These are phyloP conservation scores for Cremastobaeus sp. DNA, from an alignment of 2,888 invertebrate genomes.

Conservation along the genomic window DNA sequence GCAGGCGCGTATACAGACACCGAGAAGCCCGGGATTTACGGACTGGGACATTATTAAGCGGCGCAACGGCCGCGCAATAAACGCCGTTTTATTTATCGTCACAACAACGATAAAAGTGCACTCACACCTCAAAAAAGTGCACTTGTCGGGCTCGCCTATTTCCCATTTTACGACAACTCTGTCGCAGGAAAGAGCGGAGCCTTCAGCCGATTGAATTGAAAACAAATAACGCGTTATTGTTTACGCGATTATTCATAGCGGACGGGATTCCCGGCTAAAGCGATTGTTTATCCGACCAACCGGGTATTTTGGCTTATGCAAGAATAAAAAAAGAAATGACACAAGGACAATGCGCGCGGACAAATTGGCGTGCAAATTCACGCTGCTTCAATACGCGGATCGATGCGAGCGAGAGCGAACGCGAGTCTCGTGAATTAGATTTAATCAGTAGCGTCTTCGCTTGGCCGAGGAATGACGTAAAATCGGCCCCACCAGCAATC, in stretches of 20 bases:
- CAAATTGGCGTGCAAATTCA: not conserved
- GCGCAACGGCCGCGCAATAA: conserved; percentile 58
- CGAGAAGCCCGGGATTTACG: conserved; percentile 49
- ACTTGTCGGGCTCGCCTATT: conserved; percentile 37
- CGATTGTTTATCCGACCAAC: too few relatives aligned
- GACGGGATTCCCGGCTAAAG: too few relatives aligned
- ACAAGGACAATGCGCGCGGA: not conserved
- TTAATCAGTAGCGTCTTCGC: conserved; percentile 28
- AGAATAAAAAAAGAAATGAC: not conserved
- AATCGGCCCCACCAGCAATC: conserved; percentile 42
- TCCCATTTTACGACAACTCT: conserved; percentile 39
- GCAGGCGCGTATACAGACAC: conserved; percentile 39
- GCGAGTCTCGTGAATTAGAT: conserved; percentile 18
- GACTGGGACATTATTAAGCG: conserved; percentile 55
- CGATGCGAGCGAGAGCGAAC: not conserved
- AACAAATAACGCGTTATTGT: conserved; percentile 43
- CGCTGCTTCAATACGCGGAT: conserved; percentile 6
- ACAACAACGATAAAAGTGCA: conserved; percentile 54
- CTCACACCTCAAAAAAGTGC: conserved; percentile 50
- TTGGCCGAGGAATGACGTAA: conserved; percentile 32
- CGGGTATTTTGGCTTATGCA: too few relatives aligned
- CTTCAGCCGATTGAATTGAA: conserved; percentile 39
- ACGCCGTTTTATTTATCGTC: conserved; percentile 58
- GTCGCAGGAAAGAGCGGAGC: conserved; percentile 25
- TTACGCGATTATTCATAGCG: conserved; percentile 14